Conservation (phyloP, 2,113 vertebrate genomes). For the Oxyruncus cristatus region DNA sequence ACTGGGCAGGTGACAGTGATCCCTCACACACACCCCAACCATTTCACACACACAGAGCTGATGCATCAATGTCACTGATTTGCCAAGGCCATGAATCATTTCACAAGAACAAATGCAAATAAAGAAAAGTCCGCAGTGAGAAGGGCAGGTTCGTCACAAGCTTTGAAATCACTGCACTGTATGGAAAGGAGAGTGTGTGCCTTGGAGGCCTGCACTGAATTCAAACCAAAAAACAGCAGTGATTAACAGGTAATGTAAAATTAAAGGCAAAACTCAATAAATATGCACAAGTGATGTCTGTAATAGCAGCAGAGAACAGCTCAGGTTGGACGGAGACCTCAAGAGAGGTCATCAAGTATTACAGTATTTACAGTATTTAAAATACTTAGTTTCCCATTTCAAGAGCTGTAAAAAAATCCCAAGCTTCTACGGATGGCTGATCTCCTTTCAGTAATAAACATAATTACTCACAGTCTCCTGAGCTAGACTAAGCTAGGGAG, state of each 20-base stretch:
- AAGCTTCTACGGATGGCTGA: not conserved
- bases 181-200: not conserved
- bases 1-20: not conserved
- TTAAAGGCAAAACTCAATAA: not conserved
- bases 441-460: slow-evolving; percentile 5
- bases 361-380: not conserved
- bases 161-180: not conserved
- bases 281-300: not conserved
- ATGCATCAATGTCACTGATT: accelerated
- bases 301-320: not conserved
- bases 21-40: too few relatives aligned
- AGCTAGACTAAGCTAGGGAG: not conserved
- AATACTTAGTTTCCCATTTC: not conserved
- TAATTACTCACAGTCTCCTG: slow-evolving; percentile 2
- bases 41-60: accelerated
- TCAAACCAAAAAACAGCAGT: not conserved
- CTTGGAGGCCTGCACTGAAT: not conserved
- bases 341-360: not conserved
- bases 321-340: not conserved
- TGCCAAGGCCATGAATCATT: not conserved
- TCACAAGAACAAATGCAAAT: not conserved
- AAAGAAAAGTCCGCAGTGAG: not conserved
- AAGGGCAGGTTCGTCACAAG: not conserved
- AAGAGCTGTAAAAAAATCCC: not conserved
- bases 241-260: not conserved